Evolutionary conservation across 2,113 vertebrate species (phyloP).

Genomic region (Nycticebus coucang): DNA sequence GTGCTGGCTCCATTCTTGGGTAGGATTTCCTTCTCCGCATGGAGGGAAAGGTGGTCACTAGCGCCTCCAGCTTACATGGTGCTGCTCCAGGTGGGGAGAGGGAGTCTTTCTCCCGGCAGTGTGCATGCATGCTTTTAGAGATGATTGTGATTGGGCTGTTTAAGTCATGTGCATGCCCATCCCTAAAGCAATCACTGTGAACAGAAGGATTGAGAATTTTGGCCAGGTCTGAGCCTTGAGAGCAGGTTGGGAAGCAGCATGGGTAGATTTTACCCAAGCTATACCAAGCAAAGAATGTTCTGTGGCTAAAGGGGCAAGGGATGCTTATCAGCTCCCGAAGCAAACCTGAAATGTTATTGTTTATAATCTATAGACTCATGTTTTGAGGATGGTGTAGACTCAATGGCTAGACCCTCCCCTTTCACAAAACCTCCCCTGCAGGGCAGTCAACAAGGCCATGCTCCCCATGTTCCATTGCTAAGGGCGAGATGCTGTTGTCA

Average conservation of each 20-base stretch:
- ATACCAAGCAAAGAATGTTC: not conserved
- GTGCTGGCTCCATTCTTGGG: accelerated
- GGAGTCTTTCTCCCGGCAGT: not conserved
- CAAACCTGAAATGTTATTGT: not conserved
- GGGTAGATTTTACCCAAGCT: not conserved
- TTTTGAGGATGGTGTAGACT: not conserved
- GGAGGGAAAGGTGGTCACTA: not conserved
- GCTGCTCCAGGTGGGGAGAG: no score
- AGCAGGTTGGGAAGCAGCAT: no score
- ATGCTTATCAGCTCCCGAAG: not conserved
- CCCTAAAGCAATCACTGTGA: not conserved
- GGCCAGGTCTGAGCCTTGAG: not conserved
- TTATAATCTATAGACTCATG: not conserved
- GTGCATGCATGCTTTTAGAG: not conserved
- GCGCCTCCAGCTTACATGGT: not conserved
- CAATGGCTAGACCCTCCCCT: not conserved
- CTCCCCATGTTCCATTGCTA: not conserved
- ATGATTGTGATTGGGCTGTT: not conserved
- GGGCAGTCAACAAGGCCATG: not conserved
- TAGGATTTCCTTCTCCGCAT: not conserved
- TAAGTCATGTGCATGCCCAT: not conserved
- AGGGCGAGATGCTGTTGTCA: not conserved
- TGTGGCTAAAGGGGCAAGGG: not conserved
- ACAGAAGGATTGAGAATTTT: not conserved
- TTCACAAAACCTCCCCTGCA: no score